Conservation (phyloP, 2,888 invertebrate species). For the Amorpha juglandis region DNA sequence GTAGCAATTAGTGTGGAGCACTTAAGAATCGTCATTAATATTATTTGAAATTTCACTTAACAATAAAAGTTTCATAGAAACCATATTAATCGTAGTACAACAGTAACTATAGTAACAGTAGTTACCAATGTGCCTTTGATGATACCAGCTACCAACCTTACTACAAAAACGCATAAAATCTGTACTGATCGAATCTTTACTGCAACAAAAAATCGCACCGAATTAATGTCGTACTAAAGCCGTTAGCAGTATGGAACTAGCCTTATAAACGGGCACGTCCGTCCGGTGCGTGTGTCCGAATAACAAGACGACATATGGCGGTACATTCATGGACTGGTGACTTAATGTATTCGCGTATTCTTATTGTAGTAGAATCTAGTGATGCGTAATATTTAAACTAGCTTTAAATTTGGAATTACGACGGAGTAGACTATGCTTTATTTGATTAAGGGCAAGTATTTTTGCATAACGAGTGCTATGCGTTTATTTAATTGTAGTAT, state of each 20-base stretch:
- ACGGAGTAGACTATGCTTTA: neutral
- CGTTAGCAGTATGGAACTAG: constrained; percentile 47
- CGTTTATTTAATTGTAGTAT: too few relatives aligned
- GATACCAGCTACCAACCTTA: too few relatives aligned
- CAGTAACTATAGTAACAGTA: too few relatives aligned
- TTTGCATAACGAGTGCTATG: neutral
- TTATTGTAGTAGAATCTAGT: constrained; percentile 47
- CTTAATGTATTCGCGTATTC: constrained; percentile 58
- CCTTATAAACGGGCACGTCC: constrained; percentile 52
- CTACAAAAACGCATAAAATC: too few relatives aligned
- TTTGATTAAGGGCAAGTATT: neutral
- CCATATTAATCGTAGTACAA: neutral
- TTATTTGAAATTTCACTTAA: too few relatives aligned
- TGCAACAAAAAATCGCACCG: constrained; percentile 22
- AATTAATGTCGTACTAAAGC: constrained; percentile 39
- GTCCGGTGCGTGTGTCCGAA: constrained; percentile 57
- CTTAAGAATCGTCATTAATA: too few relatives aligned
- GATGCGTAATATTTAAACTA: constrained; percentile 37
- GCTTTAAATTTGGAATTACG: neutral
- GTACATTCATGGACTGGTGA: constrained; percentile 57
- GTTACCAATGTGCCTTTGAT: too few relatives aligned
- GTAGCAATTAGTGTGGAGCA: too few relatives aligned
- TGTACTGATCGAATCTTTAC: too few relatives aligned
- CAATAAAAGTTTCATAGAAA: neutral
- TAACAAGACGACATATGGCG: constrained; percentile 71